Percentiles rank a stretch among this genome's conserved stretches.
phyloP scores from a whole-genome alignment of 2,113 vertebrate genomes.

The Chionis minor region DNA sequence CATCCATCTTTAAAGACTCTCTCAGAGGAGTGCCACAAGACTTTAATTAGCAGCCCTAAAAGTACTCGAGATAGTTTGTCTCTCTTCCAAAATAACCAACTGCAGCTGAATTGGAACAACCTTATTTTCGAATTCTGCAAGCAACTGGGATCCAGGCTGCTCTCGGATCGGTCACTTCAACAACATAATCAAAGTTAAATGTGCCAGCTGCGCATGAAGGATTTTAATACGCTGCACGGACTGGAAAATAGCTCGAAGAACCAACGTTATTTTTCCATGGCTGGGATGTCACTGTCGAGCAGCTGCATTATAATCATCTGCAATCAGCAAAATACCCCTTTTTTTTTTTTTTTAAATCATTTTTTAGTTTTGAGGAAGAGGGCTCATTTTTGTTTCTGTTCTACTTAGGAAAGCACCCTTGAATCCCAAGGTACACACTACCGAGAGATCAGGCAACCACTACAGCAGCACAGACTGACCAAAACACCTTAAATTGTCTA shows the following conservation, averaged over 20 bases:
- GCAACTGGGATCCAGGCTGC: constrained; percentile 9
- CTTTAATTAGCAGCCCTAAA: constrained; percentile 31
- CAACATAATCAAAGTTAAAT: constrained; percentile 30
- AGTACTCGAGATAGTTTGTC: background rate
- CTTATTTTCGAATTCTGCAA: constrained; percentile 8
- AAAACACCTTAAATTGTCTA: background rate
- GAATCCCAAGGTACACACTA: background rate
- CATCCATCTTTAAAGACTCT: background rate
- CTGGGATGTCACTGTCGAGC: background rate
- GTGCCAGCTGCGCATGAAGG: constrained; percentile 39
- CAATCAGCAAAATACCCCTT: constrained; percentile 8
- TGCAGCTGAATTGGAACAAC: constrained; percentile 24
- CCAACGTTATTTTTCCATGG: background rate
- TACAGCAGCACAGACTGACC: background rate
- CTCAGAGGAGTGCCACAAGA: background rate
- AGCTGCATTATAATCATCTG: constrained; percentile 33
- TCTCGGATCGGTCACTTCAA: constrained; percentile 30
- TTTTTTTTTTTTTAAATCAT: background rate
- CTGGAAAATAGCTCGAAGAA: constrained; percentile 34
- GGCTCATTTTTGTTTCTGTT: background rate
- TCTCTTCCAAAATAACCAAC: constrained; percentile 32
- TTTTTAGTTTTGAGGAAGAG: background rate
- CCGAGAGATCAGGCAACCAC: background rate
- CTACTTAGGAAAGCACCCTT: background rate
- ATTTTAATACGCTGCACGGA: background rate